Evolutionary conservation across 2,797 vertebrate species (phyloP).

Genomic region (Halcyon badia): DNA sequence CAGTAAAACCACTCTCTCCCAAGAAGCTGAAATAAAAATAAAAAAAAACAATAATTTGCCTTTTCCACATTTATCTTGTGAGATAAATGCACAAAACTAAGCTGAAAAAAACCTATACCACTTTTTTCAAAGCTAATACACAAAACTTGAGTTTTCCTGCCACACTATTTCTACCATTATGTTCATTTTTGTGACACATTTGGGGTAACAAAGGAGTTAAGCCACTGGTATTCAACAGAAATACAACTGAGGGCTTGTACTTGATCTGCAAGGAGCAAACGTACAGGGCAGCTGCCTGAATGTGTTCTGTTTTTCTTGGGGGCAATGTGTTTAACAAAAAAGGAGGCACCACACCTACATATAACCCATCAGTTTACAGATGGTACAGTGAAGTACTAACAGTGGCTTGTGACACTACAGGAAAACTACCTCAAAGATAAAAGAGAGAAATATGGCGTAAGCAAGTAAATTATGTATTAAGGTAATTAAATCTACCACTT

Average conservation of each 20-base stretch:
- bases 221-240: neutral
- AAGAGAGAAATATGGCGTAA: neutral
- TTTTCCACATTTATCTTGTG: neutral
- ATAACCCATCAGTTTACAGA: neutral
- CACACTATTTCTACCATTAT: neutral
- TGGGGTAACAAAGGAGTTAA: neutral
- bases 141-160: neutral
- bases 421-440: neutral
- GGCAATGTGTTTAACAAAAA: neutral
- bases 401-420: rapidly evolving
- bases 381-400: neutral
- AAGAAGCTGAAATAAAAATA: neutral
- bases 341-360: neutral
- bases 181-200: neutral
- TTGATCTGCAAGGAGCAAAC: neutral
- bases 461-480: neutral
- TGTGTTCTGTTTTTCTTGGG: rapidly evolving
- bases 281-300: neutral
- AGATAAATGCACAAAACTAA: neutral
- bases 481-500: neutral
- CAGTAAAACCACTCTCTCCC: neutral
- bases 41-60: rapidly evolving
- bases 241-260: rapidly evolving
- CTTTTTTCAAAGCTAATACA: neutral
- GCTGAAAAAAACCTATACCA: rapidly evolving